These are phyloP conservation scores for Seladonia tumulorum DNA, from an alignment of 2,888 invertebrate genomes.

Conservation along the genomic window DNA sequence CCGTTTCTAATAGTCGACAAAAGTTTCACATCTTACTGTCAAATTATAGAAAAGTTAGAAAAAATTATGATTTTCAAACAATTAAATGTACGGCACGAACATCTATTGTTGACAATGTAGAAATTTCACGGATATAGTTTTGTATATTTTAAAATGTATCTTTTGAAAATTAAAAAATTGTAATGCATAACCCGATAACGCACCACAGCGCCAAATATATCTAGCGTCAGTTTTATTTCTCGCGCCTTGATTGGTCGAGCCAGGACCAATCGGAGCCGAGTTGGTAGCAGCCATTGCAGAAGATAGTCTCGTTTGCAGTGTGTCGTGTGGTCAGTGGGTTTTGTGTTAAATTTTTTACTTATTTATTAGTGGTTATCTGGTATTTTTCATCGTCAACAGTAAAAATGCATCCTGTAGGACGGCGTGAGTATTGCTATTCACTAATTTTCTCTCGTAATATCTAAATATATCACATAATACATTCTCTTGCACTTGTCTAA, in stretches of 20 bases:
- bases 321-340: constrained; percentile 82
- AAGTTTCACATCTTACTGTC: not conserved
- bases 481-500: constrained; percentile 67
- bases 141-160: not conserved
- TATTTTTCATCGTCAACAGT: constrained; percentile 78
- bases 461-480: constrained; percentile 49
- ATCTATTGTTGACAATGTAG: not conserved
- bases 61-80: not conserved
- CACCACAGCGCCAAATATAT: constrained; percentile 26
- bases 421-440: constrained; percentile 86
- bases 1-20: not conserved
- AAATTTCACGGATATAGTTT: not conserved
- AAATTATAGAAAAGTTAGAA: not conserved
- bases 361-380: constrained; percentile 82
- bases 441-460: constrained; percentile 30
- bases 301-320: constrained; percentile 76
- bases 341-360: constrained; percentile 82
- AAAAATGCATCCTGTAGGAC: constrained; percentile 89
- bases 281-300: constrained; percentile 78
- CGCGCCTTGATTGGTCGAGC: constrained; percentile 63
- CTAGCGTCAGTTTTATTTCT: constrained; percentile 47
- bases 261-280: constrained; percentile 68
- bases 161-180: not conserved
- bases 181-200: not conserved
- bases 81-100: not conserved